Percentiles rank a stretch among this genome's conserved stretches.
These are phyloP conservation scores for Yponomeuta malinellus DNA, from an alignment of 2,888 invertebrate species.

Conservation along the genomic window DNA sequence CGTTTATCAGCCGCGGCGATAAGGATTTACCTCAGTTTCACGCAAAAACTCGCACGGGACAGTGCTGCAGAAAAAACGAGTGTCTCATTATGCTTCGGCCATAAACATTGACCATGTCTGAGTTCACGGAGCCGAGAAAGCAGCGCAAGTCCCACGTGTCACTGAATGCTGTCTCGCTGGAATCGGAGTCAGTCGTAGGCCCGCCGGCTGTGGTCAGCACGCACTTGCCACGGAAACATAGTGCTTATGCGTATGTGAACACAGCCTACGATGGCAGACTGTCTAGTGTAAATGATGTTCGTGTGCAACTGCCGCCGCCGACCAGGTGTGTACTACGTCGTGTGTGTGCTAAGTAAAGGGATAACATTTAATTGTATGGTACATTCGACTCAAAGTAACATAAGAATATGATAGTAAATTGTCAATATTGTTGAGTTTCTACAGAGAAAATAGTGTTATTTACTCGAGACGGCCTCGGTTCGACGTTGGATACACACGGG, in stretches of 20 bases:
- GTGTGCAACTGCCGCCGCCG: constrained; percentile 27
- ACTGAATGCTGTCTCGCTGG: neutral
- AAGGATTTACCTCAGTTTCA: neutral
- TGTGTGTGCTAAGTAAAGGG: neutral
- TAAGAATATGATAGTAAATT: no score
- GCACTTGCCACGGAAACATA: constrained; percentile 28
- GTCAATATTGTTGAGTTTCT: no score
- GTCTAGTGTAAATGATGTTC: constrained; percentile 33
- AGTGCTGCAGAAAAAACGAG: neutral
- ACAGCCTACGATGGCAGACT: constrained; percentile 50
- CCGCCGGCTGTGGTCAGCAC: constrained; percentile 4
- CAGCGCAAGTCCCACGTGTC: neutral
- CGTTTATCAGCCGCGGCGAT: neutral
- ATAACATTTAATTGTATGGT: neutral
- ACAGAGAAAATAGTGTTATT: no score
- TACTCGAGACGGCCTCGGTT: no score
- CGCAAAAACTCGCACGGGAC: neutral
- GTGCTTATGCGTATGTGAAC: constrained; percentile 55
- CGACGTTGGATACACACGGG: no score
- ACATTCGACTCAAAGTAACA: no score
- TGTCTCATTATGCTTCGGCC: neutral
- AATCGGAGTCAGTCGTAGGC: neutral
- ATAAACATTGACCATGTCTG: neutral
- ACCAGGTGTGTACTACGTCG: constrained; percentile 34
- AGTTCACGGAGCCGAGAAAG: neutral